Base-by-base conservation (phyloP, 2,888 invertebrate genomes). In the Diplolepis rosae region DNA sequence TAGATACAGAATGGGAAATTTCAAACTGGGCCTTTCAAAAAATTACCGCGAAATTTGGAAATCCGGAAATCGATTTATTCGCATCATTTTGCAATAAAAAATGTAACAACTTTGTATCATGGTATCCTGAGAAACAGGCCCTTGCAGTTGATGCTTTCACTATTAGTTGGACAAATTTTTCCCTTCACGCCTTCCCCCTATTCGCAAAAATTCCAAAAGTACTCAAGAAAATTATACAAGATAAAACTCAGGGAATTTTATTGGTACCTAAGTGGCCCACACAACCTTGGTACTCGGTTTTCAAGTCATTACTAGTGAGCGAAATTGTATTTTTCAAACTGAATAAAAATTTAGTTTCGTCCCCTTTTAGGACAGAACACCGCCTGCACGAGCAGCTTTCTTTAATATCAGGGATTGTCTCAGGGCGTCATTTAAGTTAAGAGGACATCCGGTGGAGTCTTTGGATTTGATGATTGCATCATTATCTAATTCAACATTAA, bases 171-270 rank as follows among this genome's bases (percentile, higher is more conserved):
- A 68, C 54, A 4, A 35, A 74, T n/a, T 65, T 75, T 18, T 48
- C 65, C 3, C 76, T 79, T 69, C 77, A 80, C 15, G 78, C 79
- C 1, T 81, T 80, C 70, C 78, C 72, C 9, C 75, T 70, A 0
- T 75, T 75, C 13, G 22, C 70, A 1, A 24, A 70, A 13, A 66
- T 77, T 22, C 28, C 61, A 9, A 72, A 68, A 65, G 39, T 39
- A 1, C 65, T 73, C 9, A 39, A 50, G n/a, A 74, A 77, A 65
- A 69, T 74, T 7, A 71, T 30, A 24, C 24, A 28, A 4, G 51
- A 76, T 27, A 50, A 65, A 54, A 71, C 74, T 3, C 15, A 5
- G 18, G 75, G 70, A 24, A 70, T 76, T 5, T 1, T 77, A 15
- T 50, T 77, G 15, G 71, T 77, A 11, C 71, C 69, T 2, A 35